Evolutionary conservation across 2,888 invertebrate genomes (phyloP).

Genomic region (Aporophyla lueneburgensis): DNA sequence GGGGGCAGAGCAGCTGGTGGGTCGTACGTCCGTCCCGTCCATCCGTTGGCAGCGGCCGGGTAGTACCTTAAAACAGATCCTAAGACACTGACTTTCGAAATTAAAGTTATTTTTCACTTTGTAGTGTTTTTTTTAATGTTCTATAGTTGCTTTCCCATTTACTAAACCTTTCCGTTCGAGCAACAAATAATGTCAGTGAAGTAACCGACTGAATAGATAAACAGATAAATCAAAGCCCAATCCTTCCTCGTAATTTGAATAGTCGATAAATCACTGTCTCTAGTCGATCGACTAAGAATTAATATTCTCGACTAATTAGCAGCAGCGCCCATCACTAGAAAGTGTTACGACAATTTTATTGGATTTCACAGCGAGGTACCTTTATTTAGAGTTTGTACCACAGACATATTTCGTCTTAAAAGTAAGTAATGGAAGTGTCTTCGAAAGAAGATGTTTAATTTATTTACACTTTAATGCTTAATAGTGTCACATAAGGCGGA

Average conservation of each 20-base stretch:
- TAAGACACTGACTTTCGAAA: no score
- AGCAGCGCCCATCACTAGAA: slow-evolving; percentile 32
- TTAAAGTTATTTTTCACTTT: no score
- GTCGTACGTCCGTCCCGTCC: no score
- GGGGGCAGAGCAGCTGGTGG: no score
- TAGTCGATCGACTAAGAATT: slow-evolving; percentile 27
- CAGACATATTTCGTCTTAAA: background rate
- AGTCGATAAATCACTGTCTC: slow-evolving; percentile 43
- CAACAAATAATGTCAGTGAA: background rate
- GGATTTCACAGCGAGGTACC: slow-evolving; percentile 41
- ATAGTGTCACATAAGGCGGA: no score
- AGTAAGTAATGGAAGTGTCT: no score
- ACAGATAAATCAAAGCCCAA: slow-evolving; percentile 25
- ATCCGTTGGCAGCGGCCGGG: no score
- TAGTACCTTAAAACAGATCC: no score
- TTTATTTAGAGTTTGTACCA: slow-evolving; percentile 5
- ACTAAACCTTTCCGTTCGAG: background rate
- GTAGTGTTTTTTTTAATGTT: no score
- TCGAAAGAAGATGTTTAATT: no score
- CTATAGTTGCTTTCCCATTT: background rate
- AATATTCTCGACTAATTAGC: slow-evolving; percentile 45
- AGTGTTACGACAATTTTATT: slow-evolving; percentile 42
- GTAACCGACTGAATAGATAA: slow-evolving; percentile 16
- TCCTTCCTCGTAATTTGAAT: slow-evolving; percentile 22
- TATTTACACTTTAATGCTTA: no score